These are phyloP conservation scores for Eolophus roseicapilla DNA, from an alignment of 2,113 vertebrate species.

Conservation along the genomic window DNA sequence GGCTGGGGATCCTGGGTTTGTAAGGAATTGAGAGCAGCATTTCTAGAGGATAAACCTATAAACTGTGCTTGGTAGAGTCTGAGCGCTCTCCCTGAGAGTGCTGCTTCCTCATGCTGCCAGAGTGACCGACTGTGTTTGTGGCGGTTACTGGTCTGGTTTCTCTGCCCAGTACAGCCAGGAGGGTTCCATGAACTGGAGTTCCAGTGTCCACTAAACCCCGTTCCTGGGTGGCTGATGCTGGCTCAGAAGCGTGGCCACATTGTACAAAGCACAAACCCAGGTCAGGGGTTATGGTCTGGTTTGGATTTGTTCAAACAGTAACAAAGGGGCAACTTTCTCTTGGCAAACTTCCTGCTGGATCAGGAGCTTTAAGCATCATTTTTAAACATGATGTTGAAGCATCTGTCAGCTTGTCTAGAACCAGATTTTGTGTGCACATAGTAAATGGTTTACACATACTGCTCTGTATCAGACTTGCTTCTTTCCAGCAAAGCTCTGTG, in stretches of 20 bases:
- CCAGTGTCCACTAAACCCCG: background rate
- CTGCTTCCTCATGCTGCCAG: background rate
- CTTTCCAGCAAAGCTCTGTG: background rate
- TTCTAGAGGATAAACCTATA: background rate
- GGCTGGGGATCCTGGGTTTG: background rate
- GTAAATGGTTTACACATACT: background rate
- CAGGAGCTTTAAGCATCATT: background rate
- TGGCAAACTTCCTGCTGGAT: background rate
- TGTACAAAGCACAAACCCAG: background rate
- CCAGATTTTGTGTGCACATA: background rate
- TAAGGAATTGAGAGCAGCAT: background rate
- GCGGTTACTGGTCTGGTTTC: rapidly evolving
- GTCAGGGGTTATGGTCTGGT: background rate
- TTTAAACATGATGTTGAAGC: background rate
- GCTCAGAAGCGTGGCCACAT: rapidly evolving
- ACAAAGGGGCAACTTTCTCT: background rate
- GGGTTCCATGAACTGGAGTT: background rate
- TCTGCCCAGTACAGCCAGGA: background rate
- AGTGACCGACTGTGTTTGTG: background rate
- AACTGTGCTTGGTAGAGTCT: background rate
- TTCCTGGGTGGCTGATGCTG: background rate
- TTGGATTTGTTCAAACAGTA: background rate
- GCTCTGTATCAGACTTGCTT: background rate
- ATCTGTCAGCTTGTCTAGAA: background rate
- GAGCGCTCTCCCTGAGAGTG: background rate